Evolutionary conservation across 2,888 invertebrate species (phyloP), one percentile per base, ranked within the genome.

Genomic region (Apotomis capreana): DNA sequence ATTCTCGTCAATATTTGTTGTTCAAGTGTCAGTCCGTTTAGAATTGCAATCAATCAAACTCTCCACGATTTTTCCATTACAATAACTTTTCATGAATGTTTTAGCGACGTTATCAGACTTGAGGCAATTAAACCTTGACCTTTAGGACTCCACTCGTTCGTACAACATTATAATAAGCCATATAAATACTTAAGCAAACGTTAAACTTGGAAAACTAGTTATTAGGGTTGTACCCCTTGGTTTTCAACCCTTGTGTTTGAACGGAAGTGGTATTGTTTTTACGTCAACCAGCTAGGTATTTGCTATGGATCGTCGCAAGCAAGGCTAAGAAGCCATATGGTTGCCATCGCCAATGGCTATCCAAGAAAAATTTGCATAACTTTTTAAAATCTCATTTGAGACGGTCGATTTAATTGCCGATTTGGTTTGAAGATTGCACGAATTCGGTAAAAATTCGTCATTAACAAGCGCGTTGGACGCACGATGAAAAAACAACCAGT

Each of bases 401-500:
- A 15, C 37, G 9, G 40, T 54, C 40, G 55, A 40, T 55, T 65
- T 60, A 65, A 70, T 67, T 62, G 61, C 51, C 49, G 57, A 51
- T 61, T 62, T 13, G 15, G 54, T 36, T 52, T 46, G 44, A 58
- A 62, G 62, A 72, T 63, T 72, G 36, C 68, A 72, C 15, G 63
- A 63, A 59, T 68, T 68, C 58, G 58, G 72, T 59, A 72, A 68
- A 72, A 68, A 63, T 68, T 54, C 55, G 65, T 67, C 67, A 62
- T 71, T 72, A 68, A 63, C 72, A 63, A 68, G 58, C 68, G 9
- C 9, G 46, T 63, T 58, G 15, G 15, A 9, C 46, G 61, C 58
- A 10, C 10, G 40, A 40, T 26, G 68, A 70, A 72, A 74, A 73
- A 73, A 69, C 68, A 63, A 71, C 74, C 74, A 63, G 74, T 71